Percentiles rank a stretch among this genome's conserved stretches.
Conservation (phyloP, 2,113 vertebrate species). For the Eleginops maclovinus region DNA sequence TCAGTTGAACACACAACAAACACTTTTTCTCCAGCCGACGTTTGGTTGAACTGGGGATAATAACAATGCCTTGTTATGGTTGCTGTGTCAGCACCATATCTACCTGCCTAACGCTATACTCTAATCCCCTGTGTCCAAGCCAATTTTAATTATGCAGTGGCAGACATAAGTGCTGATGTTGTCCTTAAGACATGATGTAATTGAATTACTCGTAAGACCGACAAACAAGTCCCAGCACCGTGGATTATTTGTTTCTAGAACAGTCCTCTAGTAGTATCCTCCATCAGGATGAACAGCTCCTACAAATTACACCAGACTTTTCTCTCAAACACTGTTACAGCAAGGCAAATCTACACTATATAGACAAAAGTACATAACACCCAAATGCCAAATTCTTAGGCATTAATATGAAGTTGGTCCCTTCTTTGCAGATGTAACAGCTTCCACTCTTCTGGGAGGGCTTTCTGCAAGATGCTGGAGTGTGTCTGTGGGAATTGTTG, state of each 20-base stretch:
- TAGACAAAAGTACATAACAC: too few species aligned
- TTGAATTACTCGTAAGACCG: conserved; percentile 60
- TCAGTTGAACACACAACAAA: background rate
- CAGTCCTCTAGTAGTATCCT: conserved; percentile 1
- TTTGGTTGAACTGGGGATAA: conserved; percentile 27
- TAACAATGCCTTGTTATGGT: conserved; percentile 32
- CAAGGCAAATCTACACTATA: background rate
- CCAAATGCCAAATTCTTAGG: too few species aligned
- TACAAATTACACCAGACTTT: conserved; percentile 10
- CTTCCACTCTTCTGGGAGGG: too few species aligned
- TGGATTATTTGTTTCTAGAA: conserved; percentile 32
- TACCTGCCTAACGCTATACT: conserved; percentile 31
- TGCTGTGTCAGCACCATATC: conserved; percentile 55
- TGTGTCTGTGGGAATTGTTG: too few species aligned
- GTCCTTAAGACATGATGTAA: conserved; percentile 54
- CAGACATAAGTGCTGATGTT: conserved; percentile 61
- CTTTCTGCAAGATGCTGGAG: too few species aligned
- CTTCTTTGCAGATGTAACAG: too few species aligned
- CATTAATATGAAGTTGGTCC: too few species aligned
- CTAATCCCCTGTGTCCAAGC: conserved; percentile 61
- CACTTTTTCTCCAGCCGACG: background rate
- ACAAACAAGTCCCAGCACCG: conserved; percentile 29
- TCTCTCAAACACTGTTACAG: background rate
- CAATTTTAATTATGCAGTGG: conserved; percentile 64
- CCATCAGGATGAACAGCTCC: conserved; percentile 2